Base-by-base conservation (phyloP, 64 coral and sea anemone species). In the Catalaphyllia jardinei region DNA sequence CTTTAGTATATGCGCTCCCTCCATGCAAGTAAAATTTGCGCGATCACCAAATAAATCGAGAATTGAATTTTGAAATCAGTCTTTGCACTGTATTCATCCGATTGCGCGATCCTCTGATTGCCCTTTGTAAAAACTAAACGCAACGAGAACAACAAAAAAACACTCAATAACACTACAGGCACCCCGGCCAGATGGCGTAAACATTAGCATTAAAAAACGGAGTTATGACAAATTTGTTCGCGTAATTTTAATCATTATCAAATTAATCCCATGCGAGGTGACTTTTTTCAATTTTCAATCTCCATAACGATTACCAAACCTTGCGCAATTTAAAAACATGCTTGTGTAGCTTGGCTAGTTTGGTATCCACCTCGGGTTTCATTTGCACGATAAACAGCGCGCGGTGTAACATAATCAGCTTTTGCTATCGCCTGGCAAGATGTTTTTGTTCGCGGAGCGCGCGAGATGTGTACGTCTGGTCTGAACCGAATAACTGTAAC, bases 201-300 rank as follows among this genome's bases (percentile, higher is more conserved):
- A 85, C 89, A 91, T 91, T 89, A 80, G 33, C 65, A 72, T 52
- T 81, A 82, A 85, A 84, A 74, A 60, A 82, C 31, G 79, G 29
- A 87, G 29, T 74, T 88, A 64, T 88, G 50, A 60, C 52, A 88
- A 88, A 75, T 77, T 88, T 74, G 51, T 76, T 14, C 39, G 51
- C 86, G 74, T 60, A 88, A 88, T 88, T 88, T 55, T 88, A 51
- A 76, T 55, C 31, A 31, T 60, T 88, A 76, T 88, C 59, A 88
- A 77, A 88, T 88, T 88, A 74, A 75, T 76, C 71, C 42, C 71
- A 88, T 24, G 71, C 72, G 72, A 60, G 42, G 86, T 76, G 52
- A 88, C 39, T 75, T 77, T 55, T 74, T 38, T 20, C 19, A 57
- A 10, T 38, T 54, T 60, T 19, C 39, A 76, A 88, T 16, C 52